Evolutionary conservation across 2,797 vertebrate species (phyloP).

Genomic region (Melopsittacus undulatus): DNA sequence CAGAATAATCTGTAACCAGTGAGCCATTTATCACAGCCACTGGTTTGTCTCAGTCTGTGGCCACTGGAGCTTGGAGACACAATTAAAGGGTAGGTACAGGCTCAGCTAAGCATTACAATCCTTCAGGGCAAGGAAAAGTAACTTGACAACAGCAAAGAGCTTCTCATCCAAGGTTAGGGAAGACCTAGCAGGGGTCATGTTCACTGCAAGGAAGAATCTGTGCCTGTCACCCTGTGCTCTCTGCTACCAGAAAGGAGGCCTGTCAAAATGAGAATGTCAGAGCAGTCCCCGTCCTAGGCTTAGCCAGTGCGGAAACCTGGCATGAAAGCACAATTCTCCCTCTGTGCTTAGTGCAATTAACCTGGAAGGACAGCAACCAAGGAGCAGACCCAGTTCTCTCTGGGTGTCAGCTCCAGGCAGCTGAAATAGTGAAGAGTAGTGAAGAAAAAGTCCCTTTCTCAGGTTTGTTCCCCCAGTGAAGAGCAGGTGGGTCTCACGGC

Average conservation of each 20-base stretch:
- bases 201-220: not conserved
- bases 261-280: not conserved
- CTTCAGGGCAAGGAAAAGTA: not conserved
- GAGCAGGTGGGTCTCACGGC: not conserved
- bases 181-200: not conserved
- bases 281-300: not conserved
- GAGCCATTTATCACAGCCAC: not conserved
- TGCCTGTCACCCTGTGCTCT: not conserved
- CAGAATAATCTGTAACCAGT: not conserved
- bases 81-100: not conserved
- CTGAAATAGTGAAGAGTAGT: not conserved
- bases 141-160: not conserved
- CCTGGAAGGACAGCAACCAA: not conserved
- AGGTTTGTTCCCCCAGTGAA: not conserved
- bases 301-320: not conserved
- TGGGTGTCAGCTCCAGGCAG: not conserved
- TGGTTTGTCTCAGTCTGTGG: not conserved
- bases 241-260: not conserved
- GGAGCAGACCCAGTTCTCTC: not conserved
- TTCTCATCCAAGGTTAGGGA: not conserved
- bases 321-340: not conserved
- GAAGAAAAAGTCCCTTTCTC: conserved; percentile 12
- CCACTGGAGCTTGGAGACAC: not conserved
- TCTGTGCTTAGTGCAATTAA: not conserved
- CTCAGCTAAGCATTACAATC: not conserved